phyloP scores from a whole-genome alignment of 2,113 vertebrate genomes.

The Poeciliopsis occidentalis region DNA sequence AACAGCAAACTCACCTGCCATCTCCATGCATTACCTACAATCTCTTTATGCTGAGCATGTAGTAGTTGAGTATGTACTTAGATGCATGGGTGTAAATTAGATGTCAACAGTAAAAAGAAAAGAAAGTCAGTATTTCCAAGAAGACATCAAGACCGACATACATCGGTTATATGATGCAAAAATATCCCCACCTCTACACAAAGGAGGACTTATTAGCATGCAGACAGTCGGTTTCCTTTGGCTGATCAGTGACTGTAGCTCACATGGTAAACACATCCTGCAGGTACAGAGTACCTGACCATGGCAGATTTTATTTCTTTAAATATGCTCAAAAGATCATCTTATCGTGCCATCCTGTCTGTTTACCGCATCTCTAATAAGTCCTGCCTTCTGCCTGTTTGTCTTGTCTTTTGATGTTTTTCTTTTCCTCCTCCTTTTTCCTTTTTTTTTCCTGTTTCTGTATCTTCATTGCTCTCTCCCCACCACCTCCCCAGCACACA shows the following conservation, averaged over 20 bases:
- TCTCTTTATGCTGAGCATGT: slow-evolving; percentile 81
- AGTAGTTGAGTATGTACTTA: neutral
- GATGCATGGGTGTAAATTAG: neutral
- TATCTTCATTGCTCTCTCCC: slow-evolving; percentile 24
- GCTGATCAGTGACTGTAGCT: slow-evolving; percentile 27
- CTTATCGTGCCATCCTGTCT: slow-evolving; percentile 30
- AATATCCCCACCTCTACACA: slow-evolving; percentile 26
- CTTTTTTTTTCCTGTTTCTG: slow-evolving; percentile 81
- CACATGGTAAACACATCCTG: slow-evolving; percentile 51
- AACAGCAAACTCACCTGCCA: slow-evolving; percentile 96
- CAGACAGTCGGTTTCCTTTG: slow-evolving; percentile 6
- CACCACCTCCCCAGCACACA: slow-evolving; percentile 39
- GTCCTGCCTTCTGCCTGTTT: slow-evolving; percentile 36
- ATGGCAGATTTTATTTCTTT: slow-evolving; percentile 43
- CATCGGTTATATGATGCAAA: slow-evolving; percentile 37
- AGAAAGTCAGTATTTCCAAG: neutral
- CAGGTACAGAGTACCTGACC: slow-evolving; percentile 44
- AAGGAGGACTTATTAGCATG: slow-evolving; percentile 37
- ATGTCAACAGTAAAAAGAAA: slow-evolving; percentile 23
- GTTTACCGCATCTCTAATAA: slow-evolving; percentile 33
- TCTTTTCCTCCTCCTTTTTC: slow-evolving; percentile 74
- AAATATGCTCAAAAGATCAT: slow-evolving; percentile 54
- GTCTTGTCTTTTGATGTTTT: slow-evolving; percentile 29
- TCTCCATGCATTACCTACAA: slow-evolving; percentile 90
- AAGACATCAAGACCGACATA: neutral